Evolutionary conservation across 2,888 invertebrate species (phyloP).

Genomic region (Dorcus hopei): DNA sequence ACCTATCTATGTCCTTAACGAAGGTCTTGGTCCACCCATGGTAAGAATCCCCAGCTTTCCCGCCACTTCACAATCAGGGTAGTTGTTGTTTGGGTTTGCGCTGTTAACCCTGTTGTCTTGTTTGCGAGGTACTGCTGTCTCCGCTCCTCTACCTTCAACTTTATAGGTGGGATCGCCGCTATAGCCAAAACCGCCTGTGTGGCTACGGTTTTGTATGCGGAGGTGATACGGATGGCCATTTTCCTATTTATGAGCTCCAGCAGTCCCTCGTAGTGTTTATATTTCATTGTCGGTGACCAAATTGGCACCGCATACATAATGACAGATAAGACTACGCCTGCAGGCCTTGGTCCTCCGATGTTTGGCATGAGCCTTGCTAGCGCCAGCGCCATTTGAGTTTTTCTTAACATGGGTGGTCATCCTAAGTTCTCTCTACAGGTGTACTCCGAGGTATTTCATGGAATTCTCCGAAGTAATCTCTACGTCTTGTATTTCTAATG

Average conservation of each 20-base stretch:
- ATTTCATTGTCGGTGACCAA: no score
- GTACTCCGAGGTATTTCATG: constrained; percentile 8
- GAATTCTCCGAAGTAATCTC: background rate
- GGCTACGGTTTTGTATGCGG: constrained; percentile 8
- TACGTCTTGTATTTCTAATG: background rate
- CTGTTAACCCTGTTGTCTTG: no score
- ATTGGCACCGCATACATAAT: no score
- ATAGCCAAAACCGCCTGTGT: background rate
- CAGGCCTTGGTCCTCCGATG: background rate
- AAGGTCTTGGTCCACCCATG: no score
- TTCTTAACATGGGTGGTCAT: constrained; percentile 4
- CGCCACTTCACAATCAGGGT: no score
- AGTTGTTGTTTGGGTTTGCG: no score
- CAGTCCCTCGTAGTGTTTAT: background rate
- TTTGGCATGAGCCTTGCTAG: constrained; percentile 3
- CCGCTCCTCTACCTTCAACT: no score
- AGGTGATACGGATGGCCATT: background rate
- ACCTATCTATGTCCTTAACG: no score
- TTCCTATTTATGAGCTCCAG: constrained; percentile 5
- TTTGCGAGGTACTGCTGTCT: no score
- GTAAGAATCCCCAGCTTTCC: no score
- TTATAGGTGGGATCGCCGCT: no score
- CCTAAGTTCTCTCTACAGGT: background rate
- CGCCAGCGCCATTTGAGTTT: background rate
- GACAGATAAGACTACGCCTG: background rate